A percentile compares a stretch with the other conserved stretches of the same genome.
Conservation (phyloP, 2,113 vertebrate species). For the Blennius ocellaris region DNA sequence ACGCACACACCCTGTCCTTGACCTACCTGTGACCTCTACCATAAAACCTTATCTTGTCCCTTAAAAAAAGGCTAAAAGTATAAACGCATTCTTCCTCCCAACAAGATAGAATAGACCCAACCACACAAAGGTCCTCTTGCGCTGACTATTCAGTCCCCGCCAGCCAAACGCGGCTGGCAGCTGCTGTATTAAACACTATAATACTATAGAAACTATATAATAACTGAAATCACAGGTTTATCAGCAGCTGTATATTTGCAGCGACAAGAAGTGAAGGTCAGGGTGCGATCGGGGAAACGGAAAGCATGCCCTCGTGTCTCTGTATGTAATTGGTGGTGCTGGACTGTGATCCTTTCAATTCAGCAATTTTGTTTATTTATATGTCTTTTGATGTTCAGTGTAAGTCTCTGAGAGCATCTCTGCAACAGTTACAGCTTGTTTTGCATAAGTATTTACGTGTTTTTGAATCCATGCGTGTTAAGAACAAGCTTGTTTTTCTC, state of each 20-base stretch:
- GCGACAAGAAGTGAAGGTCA: constrained; percentile 2
- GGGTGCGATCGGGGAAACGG: not conserved
- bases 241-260: constrained; percentile 19
- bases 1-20: too few relatives aligned
- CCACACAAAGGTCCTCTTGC: constrained; percentile 21
- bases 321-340: constrained; percentile 39
- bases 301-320: not conserved
- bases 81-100: too few relatives aligned
- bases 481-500: constrained; percentile 29
- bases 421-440: constrained; percentile 35
- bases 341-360: constrained; percentile 38
- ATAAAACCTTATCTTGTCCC: too few relatives aligned
- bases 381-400: constrained; percentile 57
- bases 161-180: constrained; percentile 28
- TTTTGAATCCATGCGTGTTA: constrained; percentile 20
- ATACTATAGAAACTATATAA: too few relatives aligned
- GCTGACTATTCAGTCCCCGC: constrained; percentile 40
- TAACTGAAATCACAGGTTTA: constrained; percentile 47
- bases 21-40: too few relatives aligned
- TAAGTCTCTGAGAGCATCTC: constrained; percentile 33
- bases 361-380: constrained; percentile 47
- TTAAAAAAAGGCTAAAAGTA: too few relatives aligned
- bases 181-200: constrained; percentile 12
- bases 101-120: not conserved
- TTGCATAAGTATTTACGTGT: constrained; percentile 21